A percentile compares a stretch with the other conserved stretches of the same genome.
phyloP scores from a whole-genome alignment of 2,888 invertebrate species.

The Ennomos erosarius region DNA sequence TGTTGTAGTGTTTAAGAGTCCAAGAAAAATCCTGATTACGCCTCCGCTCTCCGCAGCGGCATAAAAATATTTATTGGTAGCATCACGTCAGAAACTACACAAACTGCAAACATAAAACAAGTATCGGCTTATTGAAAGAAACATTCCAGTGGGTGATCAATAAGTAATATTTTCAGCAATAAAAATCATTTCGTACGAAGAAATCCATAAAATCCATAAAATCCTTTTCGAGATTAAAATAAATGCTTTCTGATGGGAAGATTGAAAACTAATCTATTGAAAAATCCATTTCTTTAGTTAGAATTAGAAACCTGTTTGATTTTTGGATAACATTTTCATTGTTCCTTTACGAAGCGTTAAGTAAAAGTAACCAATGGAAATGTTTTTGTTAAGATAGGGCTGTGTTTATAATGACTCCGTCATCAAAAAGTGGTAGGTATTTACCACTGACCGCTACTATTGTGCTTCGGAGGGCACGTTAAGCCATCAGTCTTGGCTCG shows the following conservation, averaged over 20 bases:
- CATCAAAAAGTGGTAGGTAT: no score
- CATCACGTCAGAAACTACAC: constrained; percentile 34
- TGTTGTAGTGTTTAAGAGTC: not conserved
- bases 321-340: no score
- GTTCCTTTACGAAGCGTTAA: no score
- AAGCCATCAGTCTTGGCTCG: no score
- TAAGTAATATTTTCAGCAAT: not conserved
- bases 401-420: no score
- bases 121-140: constrained; percentile 25
- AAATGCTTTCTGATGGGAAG: constrained; percentile 4
- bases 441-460: no score
- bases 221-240: no score
- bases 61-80: constrained; percentile 31
- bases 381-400: no score
- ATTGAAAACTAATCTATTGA: constrained; percentile 17
- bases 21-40: constrained; percentile 6
- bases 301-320: not conserved
- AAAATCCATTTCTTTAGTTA: not conserved
- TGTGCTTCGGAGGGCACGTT: no score
- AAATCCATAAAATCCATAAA: no score
- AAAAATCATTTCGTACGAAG: no score
- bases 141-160: constrained; percentile 8
- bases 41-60: constrained; percentile 3
- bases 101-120: constrained; percentile 29
- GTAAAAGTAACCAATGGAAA: no score